These are phyloP conservation scores for Laterallus jamaicensis DNA, from an alignment of 2,113 vertebrate species.

Conservation along the genomic window DNA sequence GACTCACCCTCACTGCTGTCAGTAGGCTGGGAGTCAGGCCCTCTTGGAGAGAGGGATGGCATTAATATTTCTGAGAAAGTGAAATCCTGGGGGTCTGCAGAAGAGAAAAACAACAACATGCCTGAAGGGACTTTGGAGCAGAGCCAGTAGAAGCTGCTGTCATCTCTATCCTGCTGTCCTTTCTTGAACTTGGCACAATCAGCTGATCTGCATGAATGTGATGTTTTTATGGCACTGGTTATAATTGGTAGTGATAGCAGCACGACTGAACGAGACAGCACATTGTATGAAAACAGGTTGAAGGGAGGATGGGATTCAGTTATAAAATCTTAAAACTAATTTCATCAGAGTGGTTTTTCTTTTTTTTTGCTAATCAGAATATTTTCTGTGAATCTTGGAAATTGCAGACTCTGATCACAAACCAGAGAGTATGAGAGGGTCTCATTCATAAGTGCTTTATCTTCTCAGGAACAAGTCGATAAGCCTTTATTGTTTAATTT, in stretches of 20 bases:
- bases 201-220: constrained; percentile 63
- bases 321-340: constrained; percentile 50
- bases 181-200: constrained; percentile 67
- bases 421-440: constrained; percentile 45
- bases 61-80: background rate
- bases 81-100: constrained; percentile 24
- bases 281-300: constrained; percentile 49
- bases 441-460: constrained; percentile 67
- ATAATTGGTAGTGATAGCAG: constrained; percentile 46
- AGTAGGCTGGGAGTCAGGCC: background rate
- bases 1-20: background rate
- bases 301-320: constrained; percentile 23
- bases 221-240: constrained; percentile 60
- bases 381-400: constrained; percentile 56
- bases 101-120: constrained; percentile 36
- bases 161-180: constrained; percentile 59
- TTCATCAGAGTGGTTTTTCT: background rate
- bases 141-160: constrained; percentile 53
- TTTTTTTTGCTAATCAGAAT: constrained; percentile 55
- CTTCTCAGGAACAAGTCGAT: constrained; percentile 69
- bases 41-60: background rate
- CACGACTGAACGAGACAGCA: background rate
- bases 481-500: constrained; percentile 72
- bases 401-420: constrained; percentile 56
- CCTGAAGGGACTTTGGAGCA: constrained; percentile 34